A percentile compares a stretch with the other conserved stretches of the same genome.
phyloP scores from a whole-genome alignment of 1,140 invertebrate species.

The Drosophila navojoa region DNA sequence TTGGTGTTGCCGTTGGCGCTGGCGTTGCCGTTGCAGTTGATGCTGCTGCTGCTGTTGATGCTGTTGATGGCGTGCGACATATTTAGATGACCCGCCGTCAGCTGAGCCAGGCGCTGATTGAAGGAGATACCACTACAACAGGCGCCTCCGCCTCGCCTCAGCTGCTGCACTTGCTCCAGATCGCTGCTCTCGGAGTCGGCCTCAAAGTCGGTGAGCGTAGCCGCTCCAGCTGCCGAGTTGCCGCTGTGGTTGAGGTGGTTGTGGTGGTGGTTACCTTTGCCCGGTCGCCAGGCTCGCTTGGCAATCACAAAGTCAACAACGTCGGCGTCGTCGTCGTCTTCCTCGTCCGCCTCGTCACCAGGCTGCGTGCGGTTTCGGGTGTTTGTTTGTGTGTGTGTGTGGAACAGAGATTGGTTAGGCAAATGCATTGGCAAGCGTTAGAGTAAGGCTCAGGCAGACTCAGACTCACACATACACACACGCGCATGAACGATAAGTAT shows the following conservation, averaged over 20 bases:
- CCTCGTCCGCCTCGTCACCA: slow-evolving; percentile 75
- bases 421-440: slow-evolving; percentile 32
- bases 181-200: slow-evolving; percentile 83
- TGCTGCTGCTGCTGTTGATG: slow-evolving; percentile 24
- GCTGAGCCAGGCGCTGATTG: slow-evolving; percentile 19
- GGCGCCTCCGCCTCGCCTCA: slow-evolving; percentile 33
- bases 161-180: slow-evolving; percentile 67
- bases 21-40: slow-evolving; percentile 13
- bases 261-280: not conserved
- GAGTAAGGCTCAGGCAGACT: slow-evolving; percentile 23
- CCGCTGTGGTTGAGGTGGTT: slow-evolving; percentile 14
- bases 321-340: slow-evolving; percentile 57
- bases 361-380: slow-evolving; percentile 36
- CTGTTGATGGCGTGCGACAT: slow-evolving; percentile 38
- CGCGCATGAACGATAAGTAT: slow-evolving; percentile 5
- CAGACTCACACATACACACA: slow-evolving; percentile 12
- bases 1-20: slow-evolving; percentile 16
- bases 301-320: slow-evolving; percentile 68
- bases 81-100: slow-evolving; percentile 22
- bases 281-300: slow-evolving; percentile 62
- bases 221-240: slow-evolving; percentile 22
- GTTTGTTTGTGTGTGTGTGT: slow-evolving; percentile 25
- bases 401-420: slow-evolving; percentile 47
- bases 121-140: not conserved
- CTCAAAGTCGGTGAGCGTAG: slow-evolving; percentile 79